phyloP scores from a whole-genome alignment of 2,113 vertebrate genomes.

The Xiphophorus hellerii region DNA sequence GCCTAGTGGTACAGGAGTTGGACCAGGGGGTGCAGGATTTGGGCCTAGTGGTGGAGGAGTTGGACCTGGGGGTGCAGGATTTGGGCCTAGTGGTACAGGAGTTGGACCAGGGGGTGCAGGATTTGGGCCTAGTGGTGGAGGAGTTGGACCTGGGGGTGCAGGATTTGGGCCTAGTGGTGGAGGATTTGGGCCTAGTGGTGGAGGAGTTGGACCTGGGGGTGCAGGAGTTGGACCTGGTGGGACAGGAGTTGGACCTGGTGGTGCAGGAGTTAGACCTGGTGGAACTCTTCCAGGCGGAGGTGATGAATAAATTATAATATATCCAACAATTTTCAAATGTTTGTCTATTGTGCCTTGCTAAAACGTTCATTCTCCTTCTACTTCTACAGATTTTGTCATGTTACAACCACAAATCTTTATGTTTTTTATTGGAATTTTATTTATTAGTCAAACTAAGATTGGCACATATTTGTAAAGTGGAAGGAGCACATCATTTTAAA shows the following conservation, averaged over 20 bases:
- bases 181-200: background rate
- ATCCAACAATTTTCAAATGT: background rate
- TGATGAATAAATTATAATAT: constrained; percentile 9
- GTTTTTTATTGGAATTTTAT: background rate
- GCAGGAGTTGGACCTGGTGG: constrained; percentile 44
- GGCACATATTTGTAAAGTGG: background rate
- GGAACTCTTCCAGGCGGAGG: constrained; percentile 54
- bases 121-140: constrained; percentile 20
- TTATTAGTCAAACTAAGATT: background rate
- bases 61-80: constrained; percentile 32
- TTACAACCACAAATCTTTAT: background rate
- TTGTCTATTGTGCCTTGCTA: background rate
- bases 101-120: constrained; percentile 40
- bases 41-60: constrained; percentile 37
- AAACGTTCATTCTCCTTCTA: background rate
- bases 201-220: constrained; percentile 39
- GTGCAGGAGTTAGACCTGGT: constrained; percentile 25
- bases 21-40: constrained; percentile 20
- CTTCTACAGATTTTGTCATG: background rate
- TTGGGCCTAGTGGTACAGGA: constrained; percentile 30
- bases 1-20: constrained; percentile 6
- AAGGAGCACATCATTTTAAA: background rate
- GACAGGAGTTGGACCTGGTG: constrained; percentile 1
- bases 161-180: constrained; percentile 16
- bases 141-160: constrained; percentile 28